Evolutionary conservation across 2,113 vertebrate genomes (phyloP).

Genomic region (Podiceps cristatus): DNA sequence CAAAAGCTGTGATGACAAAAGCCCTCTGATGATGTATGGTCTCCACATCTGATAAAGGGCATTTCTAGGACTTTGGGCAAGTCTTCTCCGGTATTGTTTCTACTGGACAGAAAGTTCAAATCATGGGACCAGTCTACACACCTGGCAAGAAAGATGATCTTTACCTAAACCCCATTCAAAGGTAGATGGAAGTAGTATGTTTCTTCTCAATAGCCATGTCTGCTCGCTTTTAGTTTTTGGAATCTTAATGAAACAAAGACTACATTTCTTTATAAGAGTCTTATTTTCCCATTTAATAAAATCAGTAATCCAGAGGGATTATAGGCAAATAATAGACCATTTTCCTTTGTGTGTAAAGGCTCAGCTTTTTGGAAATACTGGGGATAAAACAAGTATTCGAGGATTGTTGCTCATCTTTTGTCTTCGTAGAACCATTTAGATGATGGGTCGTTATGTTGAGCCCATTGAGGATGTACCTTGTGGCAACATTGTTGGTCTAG

Average conservation of each 20-base stretch:
- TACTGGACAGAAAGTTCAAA: too few species aligned
- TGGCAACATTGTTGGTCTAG: constrained; percentile 74
- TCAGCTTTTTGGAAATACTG: not conserved
- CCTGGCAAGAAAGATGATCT: constrained; percentile 77
- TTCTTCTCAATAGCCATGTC: not conserved
- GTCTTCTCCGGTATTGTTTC: too few species aligned
- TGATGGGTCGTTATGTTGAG: constrained; percentile 76
- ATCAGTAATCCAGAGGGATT: not conserved
- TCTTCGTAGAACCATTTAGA: constrained; percentile 74
- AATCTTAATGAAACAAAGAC: not conserved
- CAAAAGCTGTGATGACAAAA: too few species aligned
- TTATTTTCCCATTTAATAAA: not conserved
- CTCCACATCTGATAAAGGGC: too few species aligned
- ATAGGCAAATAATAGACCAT: not conserved
- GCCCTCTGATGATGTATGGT: too few species aligned
- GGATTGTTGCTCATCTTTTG: not conserved
- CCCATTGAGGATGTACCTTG: constrained; percentile 78
- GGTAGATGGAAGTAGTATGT: not conserved
- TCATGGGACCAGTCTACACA: constrained; percentile 75
- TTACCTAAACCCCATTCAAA: constrained; percentile 76
- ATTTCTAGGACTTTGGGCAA: too few species aligned
- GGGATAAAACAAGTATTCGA: not conserved
- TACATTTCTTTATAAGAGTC: not conserved
- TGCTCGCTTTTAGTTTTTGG: not conserved
- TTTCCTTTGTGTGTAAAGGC: not conserved